Evolutionary conservation across 2,113 vertebrate species (phyloP).

Genomic region (Chloroceryle aenea): DNA sequence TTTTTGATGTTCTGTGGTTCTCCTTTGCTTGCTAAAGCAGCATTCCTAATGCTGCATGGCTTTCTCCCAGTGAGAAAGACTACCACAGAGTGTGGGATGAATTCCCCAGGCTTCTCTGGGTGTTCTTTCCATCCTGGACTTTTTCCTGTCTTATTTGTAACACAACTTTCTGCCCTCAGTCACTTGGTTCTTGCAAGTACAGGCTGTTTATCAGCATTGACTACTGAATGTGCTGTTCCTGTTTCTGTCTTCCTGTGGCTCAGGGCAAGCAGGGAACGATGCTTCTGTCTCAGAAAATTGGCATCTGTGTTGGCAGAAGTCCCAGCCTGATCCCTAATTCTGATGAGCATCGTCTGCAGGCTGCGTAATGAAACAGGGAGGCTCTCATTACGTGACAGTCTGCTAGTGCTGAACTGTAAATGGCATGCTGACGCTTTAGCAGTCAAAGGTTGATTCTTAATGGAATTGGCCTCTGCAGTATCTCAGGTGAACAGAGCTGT

Average conservation of each 20-base stretch:
- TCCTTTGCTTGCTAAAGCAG: neutral
- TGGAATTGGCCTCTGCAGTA: neutral
- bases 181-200: neutral
- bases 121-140: neutral
- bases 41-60: neutral
- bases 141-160: neutral
- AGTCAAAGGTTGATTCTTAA: neutral
- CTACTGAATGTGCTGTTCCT: neutral
- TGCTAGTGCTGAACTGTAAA: neutral
- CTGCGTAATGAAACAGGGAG: neutral
- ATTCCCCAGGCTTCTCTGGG: neutral
- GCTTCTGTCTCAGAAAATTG: constrained; percentile 11
- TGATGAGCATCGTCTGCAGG: neutral
- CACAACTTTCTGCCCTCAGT: neutral
- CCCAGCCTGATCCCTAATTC: neutral
- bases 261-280: neutral
- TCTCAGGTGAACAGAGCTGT: neutral
- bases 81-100: neutral
- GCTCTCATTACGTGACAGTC: neutral
- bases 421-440: neutral
- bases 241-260: neutral
- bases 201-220: neutral
- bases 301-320: neutral
- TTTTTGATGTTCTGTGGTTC: neutral
- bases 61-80: neutral